Base-by-base conservation (phyloP, 2,888 invertebrate genomes). In the Acleris holmiana region DNA sequence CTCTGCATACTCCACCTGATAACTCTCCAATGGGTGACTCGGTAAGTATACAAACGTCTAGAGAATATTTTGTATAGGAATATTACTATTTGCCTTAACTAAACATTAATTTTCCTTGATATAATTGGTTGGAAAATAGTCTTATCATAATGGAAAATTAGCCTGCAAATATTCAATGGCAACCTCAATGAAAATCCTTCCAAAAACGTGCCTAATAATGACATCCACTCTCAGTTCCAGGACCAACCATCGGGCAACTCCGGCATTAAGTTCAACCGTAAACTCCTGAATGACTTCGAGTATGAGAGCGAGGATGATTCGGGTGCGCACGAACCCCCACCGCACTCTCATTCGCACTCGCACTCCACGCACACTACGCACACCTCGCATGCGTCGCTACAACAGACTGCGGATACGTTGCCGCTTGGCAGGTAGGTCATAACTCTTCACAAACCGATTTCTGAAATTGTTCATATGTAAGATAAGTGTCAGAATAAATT, bases 231-330 rank as follows among this genome's bases (percentile, higher is more conserved):
- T 35, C 35, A 90, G 86, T 91, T 90, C 69, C 91, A 91, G 79
- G 91, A 91, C 51, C 85, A 89, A 58, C 79, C 87, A 0, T 84
- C 86, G 0, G 78, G 85, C 15, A 73, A 71, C 1, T 80, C 85
- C 0, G 82, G 91, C 1, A 94, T 96, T 4, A 96, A 96, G 81
- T 97, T 97, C 84, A 97, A 97, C 82, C 95, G 97, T 78, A 97
- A 98, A 80, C 88, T 98, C 17, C 89, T 98, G 23, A 93, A 93
- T 17, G 90, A 98, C 86, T 98, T 97, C 85, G 98, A 98, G 86
- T 98, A 98, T 82, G 98, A 97, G 62, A 98, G 98, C 73, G 98
- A 98, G 69, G 98, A 98, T 61, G 98, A 98, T n/a, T 95, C 96
- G 0, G 77, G 78, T 1, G 73, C 76, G 0, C 71, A 94, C 10